These are phyloP conservation scores for Halcyon leucocephala DNA, from an alignment of 2,797 vertebrate genomes.

Conservation along the genomic window DNA sequence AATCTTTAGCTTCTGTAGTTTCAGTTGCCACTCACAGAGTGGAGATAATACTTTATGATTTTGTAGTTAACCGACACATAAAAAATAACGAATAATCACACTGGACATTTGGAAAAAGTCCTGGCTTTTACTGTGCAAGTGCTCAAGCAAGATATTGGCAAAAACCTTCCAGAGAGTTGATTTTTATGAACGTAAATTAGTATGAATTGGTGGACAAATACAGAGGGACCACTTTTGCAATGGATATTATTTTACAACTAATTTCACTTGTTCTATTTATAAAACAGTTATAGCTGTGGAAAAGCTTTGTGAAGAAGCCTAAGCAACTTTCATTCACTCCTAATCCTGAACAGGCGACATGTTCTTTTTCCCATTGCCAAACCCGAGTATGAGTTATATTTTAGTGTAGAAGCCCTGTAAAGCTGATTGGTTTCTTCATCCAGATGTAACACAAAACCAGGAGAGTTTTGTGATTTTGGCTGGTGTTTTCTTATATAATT, in stretches of 20 bases:
- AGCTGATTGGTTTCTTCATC: not conserved
- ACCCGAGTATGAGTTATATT: not conserved
- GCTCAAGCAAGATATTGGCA: not conserved
- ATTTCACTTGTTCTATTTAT: conserved; percentile 8
- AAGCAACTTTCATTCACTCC: not conserved
- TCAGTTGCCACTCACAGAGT: not conserved
- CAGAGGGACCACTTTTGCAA: not conserved
- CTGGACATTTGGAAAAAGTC: not conserved
- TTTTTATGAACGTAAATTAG: not conserved
- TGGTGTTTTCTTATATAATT: not conserved
- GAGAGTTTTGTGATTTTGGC: not conserved
- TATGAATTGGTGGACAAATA: not conserved
- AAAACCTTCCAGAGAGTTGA: not conserved
- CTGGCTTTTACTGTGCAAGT: not conserved
- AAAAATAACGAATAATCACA: not conserved
- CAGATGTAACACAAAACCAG: not conserved
- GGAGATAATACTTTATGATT: not conserved
- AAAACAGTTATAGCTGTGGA: conserved; percentile 7
- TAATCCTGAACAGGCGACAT: not conserved
- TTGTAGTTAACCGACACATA: not conserved
- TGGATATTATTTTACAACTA: not conserved
- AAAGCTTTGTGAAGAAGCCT: not conserved
- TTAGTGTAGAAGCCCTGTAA: not conserved
- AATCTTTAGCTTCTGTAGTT: not conserved
- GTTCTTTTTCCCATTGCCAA: not conserved